These are phyloP conservation scores for Dicroscelio sp. DNA, from an alignment of 2,888 invertebrate species.

Conservation along the genomic window DNA sequence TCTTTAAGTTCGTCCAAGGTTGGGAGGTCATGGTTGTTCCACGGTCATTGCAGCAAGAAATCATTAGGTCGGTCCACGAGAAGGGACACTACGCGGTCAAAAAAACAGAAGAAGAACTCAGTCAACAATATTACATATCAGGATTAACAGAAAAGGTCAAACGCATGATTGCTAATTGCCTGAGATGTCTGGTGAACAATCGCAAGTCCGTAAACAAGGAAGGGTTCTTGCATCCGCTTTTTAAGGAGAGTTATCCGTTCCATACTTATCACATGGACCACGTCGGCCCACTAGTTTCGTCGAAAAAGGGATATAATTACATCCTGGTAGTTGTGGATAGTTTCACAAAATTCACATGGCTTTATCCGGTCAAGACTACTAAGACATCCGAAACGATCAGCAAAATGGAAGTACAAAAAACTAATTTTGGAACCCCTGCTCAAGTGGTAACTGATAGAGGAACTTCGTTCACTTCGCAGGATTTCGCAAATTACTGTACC, in stretches of 20 bases:
- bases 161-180: slow-evolving; percentile 26
- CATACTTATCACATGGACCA: slow-evolving; percentile 71
- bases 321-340: no score
- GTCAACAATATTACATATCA: slow-evolving; percentile 38
- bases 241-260: slow-evolving; percentile 59
- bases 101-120: slow-evolving; percentile 25
- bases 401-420: slow-evolving; percentile 86
- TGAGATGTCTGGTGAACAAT: slow-evolving; percentile 72
- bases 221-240: slow-evolving; percentile 60
- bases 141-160: slow-evolving; percentile 24
- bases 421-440: slow-evolving; percentile 89
- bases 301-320: slow-evolving; percentile 28
- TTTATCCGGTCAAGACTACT: slow-evolving; percentile 32
- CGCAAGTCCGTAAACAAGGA: slow-evolving; percentile 54
- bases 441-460: slow-evolving; percentile 89
- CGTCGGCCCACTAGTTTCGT: slow-evolving; percentile 55
- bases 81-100: slow-evolving; percentile 18
- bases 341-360: no score
- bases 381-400: slow-evolving; percentile 75
- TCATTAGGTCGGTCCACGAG: slow-evolving; percentile 44
- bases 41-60: slow-evolving; percentile 49
- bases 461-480: slow-evolving; percentile 65
- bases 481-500: slow-evolving; percentile 89
- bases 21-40: slow-evolving; percentile 19
- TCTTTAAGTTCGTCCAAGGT: slow-evolving; percentile 41